Percentiles rank a stretch among this genome's conserved stretches.
phyloP scores from a whole-genome alignment of 2,113 vertebrate genomes.

The Centropristis striata region DNA sequence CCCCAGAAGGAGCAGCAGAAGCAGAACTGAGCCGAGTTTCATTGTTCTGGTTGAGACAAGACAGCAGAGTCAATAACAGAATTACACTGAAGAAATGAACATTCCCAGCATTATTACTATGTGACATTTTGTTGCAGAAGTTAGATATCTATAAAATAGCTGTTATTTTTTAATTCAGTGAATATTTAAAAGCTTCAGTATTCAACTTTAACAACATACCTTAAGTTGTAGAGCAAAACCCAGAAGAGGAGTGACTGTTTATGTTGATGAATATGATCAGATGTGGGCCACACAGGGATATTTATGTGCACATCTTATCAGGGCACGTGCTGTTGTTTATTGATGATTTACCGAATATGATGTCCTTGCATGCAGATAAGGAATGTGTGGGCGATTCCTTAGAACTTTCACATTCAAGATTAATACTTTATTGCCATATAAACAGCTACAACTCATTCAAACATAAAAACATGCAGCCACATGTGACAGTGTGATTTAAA shows the following conservation, averaged over 20 bases:
- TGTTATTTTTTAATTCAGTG: too few species aligned
- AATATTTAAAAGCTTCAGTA: not conserved
- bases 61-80: not conserved
- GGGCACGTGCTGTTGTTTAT: not conserved
- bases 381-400: not conserved
- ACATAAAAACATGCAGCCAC: too few species aligned
- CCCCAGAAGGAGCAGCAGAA: not conserved
- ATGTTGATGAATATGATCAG: not conserved
- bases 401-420: not conserved
- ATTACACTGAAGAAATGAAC: not conserved
- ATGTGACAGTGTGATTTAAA: too few species aligned
- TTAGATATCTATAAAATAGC: not conserved
- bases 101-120: too few species aligned
- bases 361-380: not conserved
- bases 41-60: constrained; percentile 18
- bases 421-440: not conserved
- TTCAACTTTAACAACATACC: not conserved
- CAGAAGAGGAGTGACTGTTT: not conserved
- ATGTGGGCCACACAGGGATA: not conserved
- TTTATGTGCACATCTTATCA: constrained; percentile 33
- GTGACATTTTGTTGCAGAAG: not conserved
- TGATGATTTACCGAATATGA: not conserved
- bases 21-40: not conserved
- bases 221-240: not conserved
- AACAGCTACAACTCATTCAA: too few species aligned